Percentiles rank a stretch among this genome's conserved stretches.
Evolutionary conservation across 2,797 vertebrate genomes (phyloP).

Genomic region (Lepus oiostolus): DNA sequence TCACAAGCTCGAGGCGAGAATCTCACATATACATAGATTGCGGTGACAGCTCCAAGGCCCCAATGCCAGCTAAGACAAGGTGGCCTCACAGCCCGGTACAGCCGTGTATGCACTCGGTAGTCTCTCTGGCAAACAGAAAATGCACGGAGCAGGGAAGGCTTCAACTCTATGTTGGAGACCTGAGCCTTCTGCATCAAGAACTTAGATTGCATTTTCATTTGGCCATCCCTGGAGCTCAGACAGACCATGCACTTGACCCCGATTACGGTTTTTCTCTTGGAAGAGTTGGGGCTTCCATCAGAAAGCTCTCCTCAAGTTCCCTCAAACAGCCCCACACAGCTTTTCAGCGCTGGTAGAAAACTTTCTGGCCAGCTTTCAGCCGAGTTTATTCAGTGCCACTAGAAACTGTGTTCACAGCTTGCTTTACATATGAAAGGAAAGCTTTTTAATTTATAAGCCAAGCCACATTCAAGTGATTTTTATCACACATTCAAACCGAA

Average conservation of each 20-base stretch:
- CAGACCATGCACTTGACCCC: background rate
- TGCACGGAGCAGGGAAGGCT: background rate
- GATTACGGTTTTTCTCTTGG: background rate
- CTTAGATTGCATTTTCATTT: background rate
- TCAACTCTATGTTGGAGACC: background rate
- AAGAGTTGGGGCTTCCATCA: background rate
- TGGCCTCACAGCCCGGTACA: background rate
- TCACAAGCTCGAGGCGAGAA: background rate
- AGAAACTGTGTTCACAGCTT: conserved; percentile 8
- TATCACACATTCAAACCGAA: conserved; percentile 53
- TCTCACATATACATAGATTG: background rate
- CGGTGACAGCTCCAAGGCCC: background rate
- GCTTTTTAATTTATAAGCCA: background rate
- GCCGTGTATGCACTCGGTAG: background rate
- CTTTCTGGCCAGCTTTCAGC: background rate
- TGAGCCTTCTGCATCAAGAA: background rate
- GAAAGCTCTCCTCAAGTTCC: background rate
- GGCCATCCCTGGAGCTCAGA: background rate
- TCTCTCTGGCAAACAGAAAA: background rate
- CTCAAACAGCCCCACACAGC: background rate
- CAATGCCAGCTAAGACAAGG: background rate
- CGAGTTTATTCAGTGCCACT: conserved; percentile 23
- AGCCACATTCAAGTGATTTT: conserved; percentile 49
- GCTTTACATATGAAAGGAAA: conserved; percentile 40
- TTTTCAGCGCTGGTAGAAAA: background rate